Base-by-base conservation (phyloP, 2,113 vertebrate genomes). In the Bos javanicus region DNA sequence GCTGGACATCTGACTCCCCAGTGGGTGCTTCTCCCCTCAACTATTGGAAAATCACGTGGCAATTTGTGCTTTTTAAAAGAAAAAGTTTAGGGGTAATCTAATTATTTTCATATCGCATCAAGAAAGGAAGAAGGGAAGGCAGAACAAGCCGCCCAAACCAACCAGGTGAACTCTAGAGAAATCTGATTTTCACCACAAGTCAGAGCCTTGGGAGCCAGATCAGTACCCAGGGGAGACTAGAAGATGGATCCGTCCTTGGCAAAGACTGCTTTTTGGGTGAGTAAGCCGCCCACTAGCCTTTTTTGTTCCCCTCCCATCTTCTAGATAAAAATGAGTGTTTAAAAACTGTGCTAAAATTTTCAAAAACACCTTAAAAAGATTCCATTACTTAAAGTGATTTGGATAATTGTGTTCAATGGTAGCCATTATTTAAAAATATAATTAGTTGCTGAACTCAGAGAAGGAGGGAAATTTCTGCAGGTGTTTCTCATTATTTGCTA, bases 401-500 rank as follows among this genome's bases (percentile, higher is more conserved):
- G 98, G 99, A 99, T 99, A 99, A 99, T 99, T 99, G 99, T 99
- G 99, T 99, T 99, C 99, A 99, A 99, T 99, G 99, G 99, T 99
- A 99, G 99, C 99, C 99, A 99, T 99, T 99, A 99, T 99, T 99
- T 99, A 99, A 99, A 99, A 99, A 99, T 99, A 99, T 99, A 99
- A 99, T 99, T 99, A 99, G 99, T 99, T 99, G 98, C 99, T 99
- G 99, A 99, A 99, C 99, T 99, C 99, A 97, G 99, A 99, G 99
- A 99, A 99, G 99, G 99, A 99, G 99, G 99, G 98, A 99, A 99
- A 99, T 98, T 99, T 99, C 98, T 98, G 99, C 99, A 99, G 99
- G 99, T 99, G 99, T 99, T 99, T 99, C 99, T 99, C 99, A 99
- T 99, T 99, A 99, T 99, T 99, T 99, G 98, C 99, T 99, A 99